Base-by-base conservation (phyloP, 2,888 invertebrate genomes). In the Lithophane leautieri region DNA sequence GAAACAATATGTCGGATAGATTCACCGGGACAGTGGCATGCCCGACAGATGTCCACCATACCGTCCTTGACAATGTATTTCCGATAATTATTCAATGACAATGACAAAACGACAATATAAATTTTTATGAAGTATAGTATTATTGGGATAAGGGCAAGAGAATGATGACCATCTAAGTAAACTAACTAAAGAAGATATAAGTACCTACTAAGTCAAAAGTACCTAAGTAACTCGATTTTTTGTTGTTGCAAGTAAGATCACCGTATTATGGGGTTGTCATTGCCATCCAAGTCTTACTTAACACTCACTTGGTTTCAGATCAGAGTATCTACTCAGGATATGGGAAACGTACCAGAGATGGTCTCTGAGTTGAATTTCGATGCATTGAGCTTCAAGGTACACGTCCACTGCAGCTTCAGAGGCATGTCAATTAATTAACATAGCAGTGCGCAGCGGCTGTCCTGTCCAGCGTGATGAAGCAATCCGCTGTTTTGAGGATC, bases 401-500 rank as follows among this genome's bases (percentile, higher is more conserved):
- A 14, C 22, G 28, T 19, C 11, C 12, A 16, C n/a, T 42, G 61
- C n/a, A 58, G 63, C 61, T 42, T 42, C 22, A 7, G 42, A 56
- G 28, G 34, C 40, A 62, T 3, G n/a, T 25, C 63, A 70, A 58
- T 42, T 42, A 50, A 70, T 70, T 1, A 25, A 40, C 25, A 50
- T 25, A n/a, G 44, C 22, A 69, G 65, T 42, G 19, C 34, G 79
- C 67, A 42, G 82, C 66, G 60, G 73, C 69, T 56, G 72, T 71
- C 63, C 50, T 61, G 78, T 52, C 56, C 68, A 77, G 76, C 83
- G 76, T 86, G 89, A 88, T 82, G 82, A 77, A 83, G 88, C 89
- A 85, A 85, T 86, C 83, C 75, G 71, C 81, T 83, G 73, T 80
- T 70, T 75, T 70, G 80, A 74, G 73, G 83, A 81, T 79, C 79